Percentiles rank a stretch among this genome's conserved stretches.
Evolutionary conservation across 1,140 invertebrate genomes (phyloP).

Genomic region (Zaprionus africanus): DNA sequence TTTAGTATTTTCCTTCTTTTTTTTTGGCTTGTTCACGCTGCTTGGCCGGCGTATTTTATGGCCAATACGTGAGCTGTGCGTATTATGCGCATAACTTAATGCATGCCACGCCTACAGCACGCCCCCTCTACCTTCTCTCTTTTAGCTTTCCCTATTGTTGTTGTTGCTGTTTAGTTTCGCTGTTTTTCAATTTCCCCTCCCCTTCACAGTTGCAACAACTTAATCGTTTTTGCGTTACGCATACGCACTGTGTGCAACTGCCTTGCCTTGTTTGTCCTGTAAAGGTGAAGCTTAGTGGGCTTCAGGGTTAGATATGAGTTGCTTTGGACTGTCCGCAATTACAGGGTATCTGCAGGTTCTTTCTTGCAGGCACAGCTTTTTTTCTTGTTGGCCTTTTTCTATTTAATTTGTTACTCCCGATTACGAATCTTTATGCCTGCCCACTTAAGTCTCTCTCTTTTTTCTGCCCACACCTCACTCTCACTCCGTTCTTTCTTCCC

Average conservation of each 20-base stretch:
- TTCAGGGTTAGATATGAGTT: background rate
- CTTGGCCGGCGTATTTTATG: constrained; percentile 64
- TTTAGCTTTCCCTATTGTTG: background rate
- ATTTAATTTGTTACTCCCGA: constrained; percentile 58
- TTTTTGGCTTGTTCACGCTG: constrained; percentile 13
- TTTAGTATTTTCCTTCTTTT: constrained; percentile 57
- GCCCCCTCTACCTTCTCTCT: background rate
- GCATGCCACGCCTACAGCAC: constrained; percentile 49
- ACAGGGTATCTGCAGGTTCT: background rate
- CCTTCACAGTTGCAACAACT: constrained; percentile 62
- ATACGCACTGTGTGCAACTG: constrained; percentile 62
- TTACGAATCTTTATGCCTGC: constrained; percentile 10
- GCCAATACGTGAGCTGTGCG: constrained; percentile 78
- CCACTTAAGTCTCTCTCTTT: constrained; percentile 12
- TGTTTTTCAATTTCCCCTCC: constrained; percentile 71
- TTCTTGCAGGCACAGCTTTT: background rate
- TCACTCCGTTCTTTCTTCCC: constrained; percentile 66
- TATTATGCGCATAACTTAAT: constrained; percentile 82
- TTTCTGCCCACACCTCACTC: constrained; percentile 63
- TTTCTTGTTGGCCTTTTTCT: constrained; percentile 43
- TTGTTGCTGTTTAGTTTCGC: constrained; percentile 32
- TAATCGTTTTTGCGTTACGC: constrained; percentile 80
- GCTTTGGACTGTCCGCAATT: background rate
- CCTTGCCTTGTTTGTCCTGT: background rate
- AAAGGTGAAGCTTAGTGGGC: background rate